phyloP scores from a whole-genome alignment of 2,113 vertebrate genomes.

The Scomber colias region DNA sequence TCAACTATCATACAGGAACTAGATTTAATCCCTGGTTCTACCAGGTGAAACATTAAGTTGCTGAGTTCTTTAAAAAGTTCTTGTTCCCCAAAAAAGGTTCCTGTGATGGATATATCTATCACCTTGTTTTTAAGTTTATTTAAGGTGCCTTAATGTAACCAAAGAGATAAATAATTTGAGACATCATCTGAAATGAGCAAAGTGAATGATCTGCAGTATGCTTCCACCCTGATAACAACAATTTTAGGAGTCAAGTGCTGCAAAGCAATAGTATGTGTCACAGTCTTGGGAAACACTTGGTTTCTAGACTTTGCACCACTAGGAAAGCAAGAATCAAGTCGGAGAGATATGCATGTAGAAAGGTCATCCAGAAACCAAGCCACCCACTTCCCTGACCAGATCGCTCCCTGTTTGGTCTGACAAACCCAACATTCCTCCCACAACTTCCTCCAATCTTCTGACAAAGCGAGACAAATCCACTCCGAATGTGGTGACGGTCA shows the following conservation, averaged over 20 bases:
- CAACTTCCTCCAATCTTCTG: slow-evolving; percentile 28
- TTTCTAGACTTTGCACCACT: background rate
- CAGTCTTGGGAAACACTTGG: background rate
- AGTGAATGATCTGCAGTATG: too few relatives aligned
- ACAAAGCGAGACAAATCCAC: background rate
- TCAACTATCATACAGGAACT: too few relatives aligned
- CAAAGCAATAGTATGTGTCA: background rate
- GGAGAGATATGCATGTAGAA: slow-evolving; percentile 1
- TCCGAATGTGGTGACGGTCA: background rate
- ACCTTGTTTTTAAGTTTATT: too few relatives aligned
- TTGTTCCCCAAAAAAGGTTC: too few relatives aligned
- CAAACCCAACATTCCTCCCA: slow-evolving; percentile 44
- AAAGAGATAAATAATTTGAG: too few relatives aligned
- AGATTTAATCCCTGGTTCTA: too few relatives aligned
- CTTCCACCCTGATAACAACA: background rate
- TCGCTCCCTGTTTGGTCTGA: slow-evolving; percentile 15
- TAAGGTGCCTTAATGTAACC: too few relatives aligned
- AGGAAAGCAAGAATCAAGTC: background rate
- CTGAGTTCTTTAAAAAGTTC: too few relatives aligned
- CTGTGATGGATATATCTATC: too few relatives aligned
- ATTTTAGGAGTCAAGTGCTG: background rate
- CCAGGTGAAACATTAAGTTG: too few relatives aligned
- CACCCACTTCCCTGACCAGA: slow-evolving; percentile 34
- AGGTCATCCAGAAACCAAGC: slow-evolving; percentile 52
- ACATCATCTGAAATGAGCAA: too few relatives aligned